Percentiles rank a stretch among this genome's conserved stretches.
Conservation (phyloP, 2,113 vertebrate genomes). For the Struthio camelus region DNA sequence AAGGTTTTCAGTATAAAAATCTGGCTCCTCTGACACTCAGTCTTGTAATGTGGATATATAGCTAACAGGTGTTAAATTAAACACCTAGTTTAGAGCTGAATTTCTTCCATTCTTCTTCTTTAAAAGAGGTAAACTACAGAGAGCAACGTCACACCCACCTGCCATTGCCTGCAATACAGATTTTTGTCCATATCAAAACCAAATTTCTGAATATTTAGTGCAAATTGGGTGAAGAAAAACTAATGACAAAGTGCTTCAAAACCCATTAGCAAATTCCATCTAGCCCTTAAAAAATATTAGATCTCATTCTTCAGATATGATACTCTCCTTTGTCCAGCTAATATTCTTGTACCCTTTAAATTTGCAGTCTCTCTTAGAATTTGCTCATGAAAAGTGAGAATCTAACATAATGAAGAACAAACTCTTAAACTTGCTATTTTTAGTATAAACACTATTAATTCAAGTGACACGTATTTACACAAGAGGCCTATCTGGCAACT, state of each 20-base stretch:
- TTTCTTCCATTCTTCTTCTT: not conserved
- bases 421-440: not conserved
- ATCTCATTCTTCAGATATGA: not conserved
- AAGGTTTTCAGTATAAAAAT: not conserved
- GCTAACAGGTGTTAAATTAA: not conserved
- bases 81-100: not conserved
- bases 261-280: not conserved
- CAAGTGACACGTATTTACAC: constrained; percentile 6
- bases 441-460: constrained; percentile 33
- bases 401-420: not conserved
- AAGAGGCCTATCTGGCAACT: not conserved
- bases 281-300: not conserved
- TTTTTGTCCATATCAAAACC: not conserved
- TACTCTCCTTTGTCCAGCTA: not conserved
- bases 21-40: not conserved
- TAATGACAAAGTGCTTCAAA: not conserved
- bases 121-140: not conserved
- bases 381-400: not conserved
- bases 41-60: not conserved
- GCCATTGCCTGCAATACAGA: not conserved
- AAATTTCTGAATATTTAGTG: not conserved
- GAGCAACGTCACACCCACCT: not conserved
- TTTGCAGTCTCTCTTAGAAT: no score
- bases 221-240: not conserved
- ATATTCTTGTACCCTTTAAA: no score